These are phyloP conservation scores for Lasioglossum oenotherae DNA, from an alignment of 2,888 invertebrate species.

Conservation along the genomic window DNA sequence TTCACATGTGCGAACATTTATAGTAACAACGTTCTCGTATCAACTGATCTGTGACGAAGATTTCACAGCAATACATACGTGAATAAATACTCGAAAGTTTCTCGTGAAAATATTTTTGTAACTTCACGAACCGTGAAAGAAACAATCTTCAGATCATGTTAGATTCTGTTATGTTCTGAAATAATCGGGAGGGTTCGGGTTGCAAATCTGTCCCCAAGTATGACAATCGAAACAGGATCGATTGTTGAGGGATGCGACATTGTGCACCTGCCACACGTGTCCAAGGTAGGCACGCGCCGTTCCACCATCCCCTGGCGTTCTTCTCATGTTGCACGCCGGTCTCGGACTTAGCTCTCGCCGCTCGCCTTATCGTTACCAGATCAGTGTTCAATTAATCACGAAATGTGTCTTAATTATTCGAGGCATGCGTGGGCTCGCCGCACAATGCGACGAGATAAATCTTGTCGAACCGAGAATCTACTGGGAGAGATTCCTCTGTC, in stretches of 20 bases:
- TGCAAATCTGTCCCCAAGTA: not conserved
- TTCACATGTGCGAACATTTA: no score
- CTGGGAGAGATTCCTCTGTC: not conserved
- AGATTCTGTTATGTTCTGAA: no score
- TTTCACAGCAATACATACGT: no score
- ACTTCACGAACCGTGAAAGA: no score
- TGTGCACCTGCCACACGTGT: slow-evolving; percentile 67
- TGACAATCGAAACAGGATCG: not conserved
- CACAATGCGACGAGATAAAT: slow-evolving; percentile 1
- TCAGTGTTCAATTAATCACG: slow-evolving; percentile 58
- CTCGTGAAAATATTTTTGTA: no score
- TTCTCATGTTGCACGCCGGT: slow-evolving; percentile 62
- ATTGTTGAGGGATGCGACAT: slow-evolving; percentile 30
- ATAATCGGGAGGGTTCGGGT: no score
- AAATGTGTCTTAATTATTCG: slow-evolving; percentile 52
- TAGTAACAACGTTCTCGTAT: no score
- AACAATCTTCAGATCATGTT: no score
- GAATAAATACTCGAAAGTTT: no score
- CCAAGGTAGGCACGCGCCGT: slow-evolving; percentile 66
- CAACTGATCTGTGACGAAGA: no score
- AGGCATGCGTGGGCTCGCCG: slow-evolving; percentile 21
- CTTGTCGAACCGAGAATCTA: not conserved
- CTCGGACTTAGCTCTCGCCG: slow-evolving; percentile 45
- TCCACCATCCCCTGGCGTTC: slow-evolving; percentile 37
- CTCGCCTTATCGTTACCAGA: slow-evolving; percentile 64